A percentile compares a stretch with the other conserved stretches of the same genome.
These are phyloP conservation scores for Florisuga fusca DNA, from an alignment of 2,797 vertebrate species.

Conservation along the genomic window DNA sequence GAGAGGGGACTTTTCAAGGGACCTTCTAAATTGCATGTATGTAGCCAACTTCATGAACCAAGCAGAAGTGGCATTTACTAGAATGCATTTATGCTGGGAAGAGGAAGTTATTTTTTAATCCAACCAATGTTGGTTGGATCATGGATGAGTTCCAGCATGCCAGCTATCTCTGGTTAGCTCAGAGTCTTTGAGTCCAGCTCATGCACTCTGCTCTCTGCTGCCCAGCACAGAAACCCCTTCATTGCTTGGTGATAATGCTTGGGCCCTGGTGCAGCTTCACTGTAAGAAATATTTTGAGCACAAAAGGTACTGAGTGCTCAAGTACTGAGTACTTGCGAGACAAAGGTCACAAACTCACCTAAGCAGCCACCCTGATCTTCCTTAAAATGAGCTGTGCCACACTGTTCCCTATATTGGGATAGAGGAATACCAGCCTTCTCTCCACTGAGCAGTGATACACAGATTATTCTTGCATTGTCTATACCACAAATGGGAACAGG, in stretches of 20 bases:
- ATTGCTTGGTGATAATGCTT: neutral
- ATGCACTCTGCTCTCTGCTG: neutral
- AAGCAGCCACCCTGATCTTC: neutral
- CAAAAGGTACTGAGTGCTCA: neutral
- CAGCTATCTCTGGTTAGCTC: neutral
- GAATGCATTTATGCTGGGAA: neutral
- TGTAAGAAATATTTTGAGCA: neutral
- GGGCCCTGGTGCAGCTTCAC: rapidly evolving
- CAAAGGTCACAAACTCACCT: neutral
- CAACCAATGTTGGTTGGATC: neutral
- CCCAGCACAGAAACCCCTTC: neutral
- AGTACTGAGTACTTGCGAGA: neutral
- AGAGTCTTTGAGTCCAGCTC: neutral
- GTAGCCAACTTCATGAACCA: neutral
- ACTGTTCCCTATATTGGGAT: neutral
- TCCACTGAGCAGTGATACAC: constrained; percentile 35
- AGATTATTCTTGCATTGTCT: constrained; percentile 38
- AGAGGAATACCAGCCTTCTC: constrained; percentile 1
- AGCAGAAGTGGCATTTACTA: neutral
- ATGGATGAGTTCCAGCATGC: neutral
- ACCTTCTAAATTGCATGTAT: neutral
- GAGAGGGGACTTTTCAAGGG: neutral
- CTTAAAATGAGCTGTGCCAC: neutral
- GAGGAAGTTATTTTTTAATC: neutral
- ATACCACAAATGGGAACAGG: constrained; percentile 28